A percentile compares a stretch with the other conserved stretches of the same genome.
Conservation (phyloP, 2,113 vertebrate species). For the Ictidomys tridecemlineatus region DNA sequence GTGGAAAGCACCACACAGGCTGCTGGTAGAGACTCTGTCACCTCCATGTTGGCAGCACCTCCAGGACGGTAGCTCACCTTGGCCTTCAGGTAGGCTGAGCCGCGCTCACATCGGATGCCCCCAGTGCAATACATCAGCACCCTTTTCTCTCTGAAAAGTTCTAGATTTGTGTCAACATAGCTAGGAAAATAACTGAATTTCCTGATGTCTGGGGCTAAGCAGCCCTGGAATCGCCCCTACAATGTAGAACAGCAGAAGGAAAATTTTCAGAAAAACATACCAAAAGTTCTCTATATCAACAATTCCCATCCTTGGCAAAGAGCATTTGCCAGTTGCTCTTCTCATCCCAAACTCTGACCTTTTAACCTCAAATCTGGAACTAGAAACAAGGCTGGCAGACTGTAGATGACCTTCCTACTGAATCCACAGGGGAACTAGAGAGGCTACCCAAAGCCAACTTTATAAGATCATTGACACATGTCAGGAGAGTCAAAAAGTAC, state of each 20-base stretch:
- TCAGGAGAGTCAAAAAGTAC: neutral
- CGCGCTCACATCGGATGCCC: conserved; percentile 97
- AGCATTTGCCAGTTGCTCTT: neutral
- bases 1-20: neutral
- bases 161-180: conserved; percentile 95
- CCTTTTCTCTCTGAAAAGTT: conserved; percentile 94
- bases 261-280: conserved; percentile 38
- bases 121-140: conserved; percentile 99
- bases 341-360: neutral
- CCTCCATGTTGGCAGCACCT: accelerated
- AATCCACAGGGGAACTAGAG: neutral
- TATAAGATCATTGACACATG: neutral
- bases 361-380: conserved; percentile 34
- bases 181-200: conserved; percentile 99
- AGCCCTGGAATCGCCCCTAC: conserved; percentile 95
- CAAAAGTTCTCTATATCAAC: neutral
- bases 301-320: neutral
- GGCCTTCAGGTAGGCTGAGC: conserved; percentile 95
- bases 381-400: neutral
- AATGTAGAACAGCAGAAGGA: conserved; percentile 53
- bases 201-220: conserved; percentile 96
- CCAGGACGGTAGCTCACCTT: conserved; percentile 88
- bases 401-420: neutral
- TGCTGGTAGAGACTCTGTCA: neutral
- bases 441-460: neutral